Evolutionary conservation across 2,797 vertebrate genomes (phyloP), one percentile per base, ranked within the genome.

Genomic region (Cyprinodon diabolis): DNA sequence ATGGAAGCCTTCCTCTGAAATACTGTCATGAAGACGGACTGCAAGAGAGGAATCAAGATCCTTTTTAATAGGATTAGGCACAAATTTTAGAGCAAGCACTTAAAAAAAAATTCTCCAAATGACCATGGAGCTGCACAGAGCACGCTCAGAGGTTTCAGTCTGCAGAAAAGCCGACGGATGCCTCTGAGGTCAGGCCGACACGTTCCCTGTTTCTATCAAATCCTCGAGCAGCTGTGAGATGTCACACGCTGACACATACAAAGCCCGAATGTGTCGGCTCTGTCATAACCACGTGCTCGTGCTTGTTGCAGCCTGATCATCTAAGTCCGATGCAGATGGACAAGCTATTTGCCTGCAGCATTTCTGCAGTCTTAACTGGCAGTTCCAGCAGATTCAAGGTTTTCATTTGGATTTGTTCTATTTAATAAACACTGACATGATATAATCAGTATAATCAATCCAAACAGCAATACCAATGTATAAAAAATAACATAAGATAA

Each of bases 11-110:
- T 98, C 97, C 90, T 98, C 97, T 0, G 97, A 98, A 93, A 98
- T 98, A 89, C 97, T 98, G 95, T 98, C 97, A 45, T 98, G 97
- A 86, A 98, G 97, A 72, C 97, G 96, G 84, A 98, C 97, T 98
- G 95, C 45, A 75, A 77, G 40, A 68, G 15, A 70, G 14, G 23
- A 17, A 52, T n/a, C 30, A 15, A 45, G 30, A 43, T 71, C 54
- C 48, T 52, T 35, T 49, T 7, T 6, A 25, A 48, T 55, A 56
- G 14, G 58, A 37, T 25, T 1, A 48, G 25, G 9, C 47, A 17
- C 47, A 51, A 8, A 37, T 4, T 4, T 67, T 1, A 5, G 19
- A 4, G 9, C 54, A 52, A 40, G 7, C 4, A 40, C 19, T 30
- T 14, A 40, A 35, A 55, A 40, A 25, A 25, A 30, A 30, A 25